A percentile compares a stretch with the other conserved stretches of the same genome.
phyloP scores from a whole-genome alignment of 2,113 vertebrate genomes.

The Heterotis niloticus region DNA sequence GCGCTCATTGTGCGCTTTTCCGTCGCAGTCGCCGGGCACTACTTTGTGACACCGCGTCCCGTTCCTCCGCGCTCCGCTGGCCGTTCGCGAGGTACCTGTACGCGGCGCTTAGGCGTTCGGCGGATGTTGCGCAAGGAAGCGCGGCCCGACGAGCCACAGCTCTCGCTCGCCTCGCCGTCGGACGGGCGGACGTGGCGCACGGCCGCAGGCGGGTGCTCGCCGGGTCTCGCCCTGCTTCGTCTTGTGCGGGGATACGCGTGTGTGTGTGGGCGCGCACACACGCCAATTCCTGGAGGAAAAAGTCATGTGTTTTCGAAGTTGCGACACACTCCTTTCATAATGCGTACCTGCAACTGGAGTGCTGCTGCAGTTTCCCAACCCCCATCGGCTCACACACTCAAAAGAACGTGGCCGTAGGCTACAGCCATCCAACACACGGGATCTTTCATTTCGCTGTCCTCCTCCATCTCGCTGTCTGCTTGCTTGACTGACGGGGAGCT shows the following conservation, averaged over 20 bases:
- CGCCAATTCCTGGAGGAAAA: background rate
- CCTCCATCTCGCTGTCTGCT: background rate
- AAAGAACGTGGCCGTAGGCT: background rate
- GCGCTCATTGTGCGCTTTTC: no score
- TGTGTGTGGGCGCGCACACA: no score
- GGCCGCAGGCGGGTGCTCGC: no score
- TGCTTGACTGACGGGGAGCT: background rate
- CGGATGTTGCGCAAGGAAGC: no score
- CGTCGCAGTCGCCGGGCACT: no score
- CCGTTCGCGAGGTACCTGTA: no score
- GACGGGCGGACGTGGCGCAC: background rate
- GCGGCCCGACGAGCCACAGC: no score
- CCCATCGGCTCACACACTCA: background rate
- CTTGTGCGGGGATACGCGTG: background rate
- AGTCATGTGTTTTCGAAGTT: background rate
- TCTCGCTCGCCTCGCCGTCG: background rate
- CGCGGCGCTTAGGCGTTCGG: no score
- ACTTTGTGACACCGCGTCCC: no score
- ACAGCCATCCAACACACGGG: background rate
- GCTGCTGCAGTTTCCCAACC: background rate
- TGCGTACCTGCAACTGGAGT: background rate
- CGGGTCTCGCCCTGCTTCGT: conserved; percentile 6
- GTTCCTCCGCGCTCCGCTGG: no score
- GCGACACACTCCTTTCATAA: conserved; percentile 19
- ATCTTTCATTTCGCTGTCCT: background rate